phyloP scores from a whole-genome alignment of 2,113 vertebrate species.

The Murina feae region DNA sequence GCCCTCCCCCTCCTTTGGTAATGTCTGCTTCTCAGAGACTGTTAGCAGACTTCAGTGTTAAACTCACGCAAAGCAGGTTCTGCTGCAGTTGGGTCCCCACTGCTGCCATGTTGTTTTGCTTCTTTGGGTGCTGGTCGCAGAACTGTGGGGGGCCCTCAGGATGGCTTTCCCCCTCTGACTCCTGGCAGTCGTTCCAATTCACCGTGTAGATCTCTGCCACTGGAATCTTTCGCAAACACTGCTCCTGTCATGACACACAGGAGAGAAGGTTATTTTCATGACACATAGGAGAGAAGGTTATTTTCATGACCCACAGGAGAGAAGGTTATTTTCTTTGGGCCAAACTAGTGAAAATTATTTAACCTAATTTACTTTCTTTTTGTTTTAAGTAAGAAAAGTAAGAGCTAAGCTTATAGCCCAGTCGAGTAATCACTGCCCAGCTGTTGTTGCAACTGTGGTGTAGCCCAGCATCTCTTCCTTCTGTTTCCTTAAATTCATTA shows the following conservation, averaged over 20 bases:
- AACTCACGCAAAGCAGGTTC: background rate
- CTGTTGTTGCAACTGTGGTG: background rate
- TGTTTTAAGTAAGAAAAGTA: slow-evolving; percentile 38
- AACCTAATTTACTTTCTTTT: background rate
- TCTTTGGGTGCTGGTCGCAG: background rate
- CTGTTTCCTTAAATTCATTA: slow-evolving; percentile 38
- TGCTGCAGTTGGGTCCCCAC: too few relatives aligned
- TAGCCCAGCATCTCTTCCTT: background rate
- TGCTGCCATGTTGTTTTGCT: background rate
- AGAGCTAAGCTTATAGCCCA: background rate
- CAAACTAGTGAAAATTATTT: background rate
- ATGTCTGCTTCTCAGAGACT: background rate
- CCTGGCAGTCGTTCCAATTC: rapidly evolving
- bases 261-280: background rate
- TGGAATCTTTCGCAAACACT: background rate
- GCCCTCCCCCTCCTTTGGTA: background rate
- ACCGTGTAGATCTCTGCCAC: background rate
- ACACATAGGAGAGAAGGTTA: background rate
- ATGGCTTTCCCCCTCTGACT: rapidly evolving
- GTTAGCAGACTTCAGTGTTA: rapidly evolving
- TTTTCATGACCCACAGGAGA: background rate
- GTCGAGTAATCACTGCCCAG: background rate
- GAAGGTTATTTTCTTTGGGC: background rate
- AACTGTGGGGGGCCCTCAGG: rapidly evolving
- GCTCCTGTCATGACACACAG: background rate